These are phyloP conservation scores for Albula goreensis DNA, from an alignment of 2,113 vertebrate species.

Conservation along the genomic window DNA sequence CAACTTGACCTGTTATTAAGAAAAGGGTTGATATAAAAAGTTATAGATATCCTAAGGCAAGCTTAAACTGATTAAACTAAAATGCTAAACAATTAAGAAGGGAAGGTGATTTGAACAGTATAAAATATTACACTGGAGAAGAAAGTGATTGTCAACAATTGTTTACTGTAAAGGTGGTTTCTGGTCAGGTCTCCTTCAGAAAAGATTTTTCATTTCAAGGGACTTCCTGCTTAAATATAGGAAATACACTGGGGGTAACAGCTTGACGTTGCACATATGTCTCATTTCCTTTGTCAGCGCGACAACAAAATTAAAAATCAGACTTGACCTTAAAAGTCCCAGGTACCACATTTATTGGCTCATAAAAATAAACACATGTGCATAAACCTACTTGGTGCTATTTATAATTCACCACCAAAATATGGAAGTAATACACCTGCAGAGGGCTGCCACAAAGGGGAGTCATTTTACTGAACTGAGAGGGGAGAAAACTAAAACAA, in stretches of 20 bases:
- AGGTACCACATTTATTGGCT: not conserved
- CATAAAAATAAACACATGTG: not conserved
- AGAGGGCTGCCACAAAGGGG: not conserved
- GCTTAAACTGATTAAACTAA: not conserved
- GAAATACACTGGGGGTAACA: not conserved
- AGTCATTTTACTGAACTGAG: conserved; percentile 12
- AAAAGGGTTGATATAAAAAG: not conserved
- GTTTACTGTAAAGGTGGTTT: too few species aligned
- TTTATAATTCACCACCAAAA: not conserved
- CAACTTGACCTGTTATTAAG: not conserved
- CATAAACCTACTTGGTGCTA: not conserved
- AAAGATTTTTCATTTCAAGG: too few species aligned
- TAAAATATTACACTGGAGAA: not conserved
- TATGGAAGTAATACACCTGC: not conserved
- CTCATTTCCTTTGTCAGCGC: not conserved
- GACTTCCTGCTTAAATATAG: too few species aligned
- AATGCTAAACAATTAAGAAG: not conserved
- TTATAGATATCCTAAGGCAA: not conserved
- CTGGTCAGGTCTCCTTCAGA: too few species aligned
- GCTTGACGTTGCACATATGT: not conserved
- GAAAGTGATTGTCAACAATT: not conserved
- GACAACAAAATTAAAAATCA: not conserved
- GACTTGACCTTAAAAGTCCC: not conserved
- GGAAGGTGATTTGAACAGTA: not conserved
- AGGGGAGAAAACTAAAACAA: conserved; percentile 20